Conservation (phyloP, 2,888 invertebrate species). For the Caenorhabditis imperialis region DNA sequence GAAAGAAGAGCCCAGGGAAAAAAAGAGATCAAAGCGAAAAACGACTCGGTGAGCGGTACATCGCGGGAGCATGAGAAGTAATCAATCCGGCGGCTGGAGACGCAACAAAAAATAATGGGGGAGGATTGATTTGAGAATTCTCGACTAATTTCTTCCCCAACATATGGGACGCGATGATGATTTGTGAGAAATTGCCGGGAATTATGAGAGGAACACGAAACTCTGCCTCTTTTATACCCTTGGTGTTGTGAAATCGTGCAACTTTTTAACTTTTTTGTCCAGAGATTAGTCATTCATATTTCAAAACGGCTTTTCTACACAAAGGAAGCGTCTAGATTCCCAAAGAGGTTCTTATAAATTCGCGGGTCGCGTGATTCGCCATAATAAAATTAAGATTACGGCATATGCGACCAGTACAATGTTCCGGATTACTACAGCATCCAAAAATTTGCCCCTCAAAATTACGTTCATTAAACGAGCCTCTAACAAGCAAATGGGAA, state of each 20-base stretch:
- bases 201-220: no score
- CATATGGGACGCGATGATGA: no score
- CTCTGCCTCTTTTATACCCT: no score
- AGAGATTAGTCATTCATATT: no score
- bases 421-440: slow-evolving; percentile 32
- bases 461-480: slow-evolving; percentile 36
- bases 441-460: slow-evolving; percentile 4
- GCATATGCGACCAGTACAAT: slow-evolving; percentile 48
- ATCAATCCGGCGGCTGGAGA: slow-evolving; percentile 33
- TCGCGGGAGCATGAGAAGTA: slow-evolving; percentile 50
- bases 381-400: slow-evolving; percentile 55
- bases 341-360: slow-evolving; percentile 38
- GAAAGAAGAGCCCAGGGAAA: slow-evolving; percentile 43
- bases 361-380: slow-evolving; percentile 29
- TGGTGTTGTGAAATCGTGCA: no score
- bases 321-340: no score
- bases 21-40: slow-evolving; percentile 47
- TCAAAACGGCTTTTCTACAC: no score
- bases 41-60: slow-evolving; percentile 44
- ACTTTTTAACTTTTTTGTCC: no score
- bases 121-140: slow-evolving; percentile 41
- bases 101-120: background rate
- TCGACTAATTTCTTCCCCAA: slow-evolving; percentile 14
- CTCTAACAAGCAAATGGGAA: background rate
- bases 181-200: no score